phyloP scores from a whole-genome alignment of 1,140 invertebrate species.

The Philaenus spumarius region DNA sequence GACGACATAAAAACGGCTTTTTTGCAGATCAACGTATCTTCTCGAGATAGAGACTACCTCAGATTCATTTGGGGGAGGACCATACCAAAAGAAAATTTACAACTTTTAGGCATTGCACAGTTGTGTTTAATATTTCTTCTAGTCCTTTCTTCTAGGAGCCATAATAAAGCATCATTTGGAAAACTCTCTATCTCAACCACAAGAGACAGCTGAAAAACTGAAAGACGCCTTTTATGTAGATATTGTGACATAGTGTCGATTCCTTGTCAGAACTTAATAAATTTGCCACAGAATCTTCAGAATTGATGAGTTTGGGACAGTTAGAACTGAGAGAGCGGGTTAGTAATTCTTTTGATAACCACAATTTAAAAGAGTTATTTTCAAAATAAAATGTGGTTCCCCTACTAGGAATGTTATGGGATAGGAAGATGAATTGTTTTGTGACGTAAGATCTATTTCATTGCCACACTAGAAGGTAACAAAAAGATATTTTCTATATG shows the following conservation, averaged over 20 bases:
- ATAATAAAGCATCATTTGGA: slow-evolving; percentile 13
- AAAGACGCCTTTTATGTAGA: slow-evolving; percentile 15
- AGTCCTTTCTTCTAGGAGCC: too few species aligned
- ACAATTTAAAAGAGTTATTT: too few species aligned
- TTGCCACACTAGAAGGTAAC: too few species aligned
- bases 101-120: slow-evolving; percentile 32
- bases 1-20: slow-evolving; percentile 42
- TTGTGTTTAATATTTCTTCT: slow-evolving; percentile 25
- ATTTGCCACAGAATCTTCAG: slow-evolving; percentile 8
- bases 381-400: too few species aligned
- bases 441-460: too few species aligned
- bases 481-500: too few species aligned
- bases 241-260: slow-evolving; percentile 14
- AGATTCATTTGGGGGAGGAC: slow-evolving; percentile 35
- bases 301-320: slow-evolving; percentile 14
- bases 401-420: too few species aligned
- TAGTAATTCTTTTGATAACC: neutral
- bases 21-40: too few species aligned
- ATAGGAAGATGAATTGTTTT: too few species aligned
- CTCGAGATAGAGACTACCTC: too few species aligned
- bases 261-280: slow-evolving; percentile 12
- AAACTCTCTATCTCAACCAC: too few species aligned
- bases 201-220: neutral
- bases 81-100: too few species aligned
- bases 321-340: slow-evolving; percentile 28